A percentile compares a stretch with the other conserved stretches of the same genome.
Conservation (phyloP, 2,888 invertebrate genomes). For the Vesta saturnalis region DNA sequence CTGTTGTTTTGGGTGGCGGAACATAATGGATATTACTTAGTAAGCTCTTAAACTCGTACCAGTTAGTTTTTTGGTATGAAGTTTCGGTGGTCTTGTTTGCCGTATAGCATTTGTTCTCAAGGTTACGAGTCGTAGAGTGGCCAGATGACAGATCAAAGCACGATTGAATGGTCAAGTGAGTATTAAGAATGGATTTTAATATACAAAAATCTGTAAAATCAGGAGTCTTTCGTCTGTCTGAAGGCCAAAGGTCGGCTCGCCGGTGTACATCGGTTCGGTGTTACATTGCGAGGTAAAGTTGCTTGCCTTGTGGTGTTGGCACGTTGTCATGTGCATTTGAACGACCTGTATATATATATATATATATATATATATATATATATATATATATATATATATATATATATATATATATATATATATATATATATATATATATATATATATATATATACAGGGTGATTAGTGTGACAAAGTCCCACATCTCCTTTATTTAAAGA, state of each 20-base stretch:
- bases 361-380: too few relatives aligned
- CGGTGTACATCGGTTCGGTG: not conserved
- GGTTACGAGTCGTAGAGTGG: conserved; percentile 26
- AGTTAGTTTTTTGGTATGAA: conserved; percentile 21
- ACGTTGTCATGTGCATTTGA: too few relatives aligned
- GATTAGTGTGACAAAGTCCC: too few relatives aligned
- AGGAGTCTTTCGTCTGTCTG: conserved; percentile 41
- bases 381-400: too few relatives aligned
- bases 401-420: too few relatives aligned
- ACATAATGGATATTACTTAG: conserved; percentile 10
- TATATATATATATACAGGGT: too few relatives aligned
- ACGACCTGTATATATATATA: too few relatives aligned
- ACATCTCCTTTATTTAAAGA: too few relatives aligned
- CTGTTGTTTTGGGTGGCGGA: conserved; percentile 10
- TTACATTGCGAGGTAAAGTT: not conserved
- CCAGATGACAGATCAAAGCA: conserved; percentile 30
- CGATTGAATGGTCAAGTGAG: conserved; percentile 19
- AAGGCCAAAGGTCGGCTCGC: conserved; percentile 46
- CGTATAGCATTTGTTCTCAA: not conserved
- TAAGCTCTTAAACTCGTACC: not conserved
- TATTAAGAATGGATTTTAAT: conserved; percentile 16
- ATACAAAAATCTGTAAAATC: conserved; percentile 39
- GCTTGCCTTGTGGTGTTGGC: not conserved
- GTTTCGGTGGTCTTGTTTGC: conserved; percentile 19
- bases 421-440: too few relatives aligned